phyloP scores from a whole-genome alignment of 2,888 invertebrate species.

The Euspilapteryx auroguttella region DNA sequence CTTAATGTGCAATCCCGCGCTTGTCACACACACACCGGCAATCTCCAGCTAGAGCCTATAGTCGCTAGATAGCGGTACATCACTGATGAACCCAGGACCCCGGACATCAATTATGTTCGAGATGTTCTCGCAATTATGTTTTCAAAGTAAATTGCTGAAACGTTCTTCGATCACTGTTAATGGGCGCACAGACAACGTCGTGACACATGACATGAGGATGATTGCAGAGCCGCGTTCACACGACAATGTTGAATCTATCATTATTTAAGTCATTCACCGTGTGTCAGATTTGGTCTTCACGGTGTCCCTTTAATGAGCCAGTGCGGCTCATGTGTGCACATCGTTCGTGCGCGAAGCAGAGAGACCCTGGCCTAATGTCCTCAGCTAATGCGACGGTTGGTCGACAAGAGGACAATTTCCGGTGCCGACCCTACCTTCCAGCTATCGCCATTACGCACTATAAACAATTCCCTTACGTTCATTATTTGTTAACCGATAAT shows the following conservation, averaged over 20 bases:
- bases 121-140: conserved; percentile 56
- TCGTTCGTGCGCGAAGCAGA: too few species aligned
- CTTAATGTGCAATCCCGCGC: conserved; percentile 3
- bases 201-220: conserved; percentile 32
- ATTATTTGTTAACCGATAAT: neutral
- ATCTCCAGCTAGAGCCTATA: too few species aligned
- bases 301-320: conserved; percentile 3
- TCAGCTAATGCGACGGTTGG: conserved; percentile 41
- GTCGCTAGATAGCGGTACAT: too few species aligned
- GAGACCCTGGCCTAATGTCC: conserved; percentile 35
- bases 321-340: too few species aligned
- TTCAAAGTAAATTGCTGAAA: conserved; percentile 52
- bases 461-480: conserved; percentile 35
- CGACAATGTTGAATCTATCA: conserved; percentile 12
- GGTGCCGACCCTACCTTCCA: conserved; percentile 44
- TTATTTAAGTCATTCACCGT: conserved; percentile 2
- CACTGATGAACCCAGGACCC: conserved; percentile 34
- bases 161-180: conserved; percentile 41
- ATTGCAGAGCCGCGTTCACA: conserved; percentile 22
- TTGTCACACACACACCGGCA: too few species aligned
- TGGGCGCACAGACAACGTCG: conserved; percentile 29
- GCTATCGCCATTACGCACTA: conserved; percentile 40
- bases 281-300: conserved; percentile 3
- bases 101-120: conserved; percentile 51
- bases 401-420: conserved; percentile 55